Evolutionary conservation across 2,113 vertebrate genomes (phyloP).

Genomic region (Sitta europaea): DNA sequence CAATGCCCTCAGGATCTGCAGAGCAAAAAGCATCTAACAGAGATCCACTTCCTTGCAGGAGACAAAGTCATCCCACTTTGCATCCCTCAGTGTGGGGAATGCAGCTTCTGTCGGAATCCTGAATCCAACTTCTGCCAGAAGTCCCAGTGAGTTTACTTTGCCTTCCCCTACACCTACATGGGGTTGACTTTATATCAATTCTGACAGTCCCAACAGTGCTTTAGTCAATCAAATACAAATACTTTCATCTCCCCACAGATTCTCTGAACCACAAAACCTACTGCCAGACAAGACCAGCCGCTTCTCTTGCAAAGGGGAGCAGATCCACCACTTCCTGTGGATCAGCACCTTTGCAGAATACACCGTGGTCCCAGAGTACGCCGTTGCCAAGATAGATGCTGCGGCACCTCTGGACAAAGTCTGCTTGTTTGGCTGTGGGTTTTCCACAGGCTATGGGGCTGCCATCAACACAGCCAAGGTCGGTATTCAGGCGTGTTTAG

Average conservation of each 20-base stretch:
- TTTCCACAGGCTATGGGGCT: conserved; percentile 83
- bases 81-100: background rate
- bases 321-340: conserved; percentile 77
- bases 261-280: background rate
- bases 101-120: background rate
- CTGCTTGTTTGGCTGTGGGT: conserved; percentile 79
- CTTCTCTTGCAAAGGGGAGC: conserved; percentile 79
- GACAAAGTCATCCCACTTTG: background rate
- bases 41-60: background rate
- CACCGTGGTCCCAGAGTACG: conserved; percentile 76
- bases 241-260: background rate
- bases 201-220: background rate
- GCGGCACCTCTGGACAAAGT: conserved; percentile 81
- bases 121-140: background rate
- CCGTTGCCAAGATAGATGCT: conserved; percentile 74
- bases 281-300: conserved; percentile 70
- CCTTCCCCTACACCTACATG: too few relatives aligned
- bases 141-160: background rate
- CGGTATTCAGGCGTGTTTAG: background rate
- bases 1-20: rapidly evolving
- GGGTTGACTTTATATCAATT: background rate
- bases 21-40: background rate
- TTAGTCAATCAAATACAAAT: background rate
- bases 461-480: conserved; percentile 83
- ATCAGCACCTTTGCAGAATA: conserved; percentile 85